A percentile compares a stretch with the other conserved stretches of the same genome.
phyloP scores from a whole-genome alignment of 1,140 invertebrate species.

The Radopholus similis region DNA sequence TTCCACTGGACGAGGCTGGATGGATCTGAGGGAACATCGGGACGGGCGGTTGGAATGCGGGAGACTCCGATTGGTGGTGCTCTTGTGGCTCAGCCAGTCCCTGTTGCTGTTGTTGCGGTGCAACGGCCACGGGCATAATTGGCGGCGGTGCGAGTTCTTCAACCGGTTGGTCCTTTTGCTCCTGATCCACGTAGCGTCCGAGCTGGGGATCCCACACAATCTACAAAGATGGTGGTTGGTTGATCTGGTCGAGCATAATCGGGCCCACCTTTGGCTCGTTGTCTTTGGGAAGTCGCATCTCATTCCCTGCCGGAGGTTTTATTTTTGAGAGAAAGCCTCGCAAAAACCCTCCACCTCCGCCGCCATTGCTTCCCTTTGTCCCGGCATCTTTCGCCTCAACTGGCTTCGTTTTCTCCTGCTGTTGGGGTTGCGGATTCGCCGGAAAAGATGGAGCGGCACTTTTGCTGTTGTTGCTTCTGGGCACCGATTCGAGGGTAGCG shows the following conservation, averaged over 20 bases:
- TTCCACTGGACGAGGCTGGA: background rate
- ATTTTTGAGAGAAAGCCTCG: constrained; percentile 15
- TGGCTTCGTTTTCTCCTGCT: background rate
- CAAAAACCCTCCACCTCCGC: background rate
- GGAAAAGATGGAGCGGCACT: background rate
- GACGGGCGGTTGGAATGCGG: background rate
- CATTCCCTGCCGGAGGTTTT: background rate
- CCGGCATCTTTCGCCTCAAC: background rate
- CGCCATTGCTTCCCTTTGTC: background rate
- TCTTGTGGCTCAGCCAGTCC: background rate
- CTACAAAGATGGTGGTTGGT: background rate
- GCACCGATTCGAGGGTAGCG: no score
- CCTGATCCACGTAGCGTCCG: constrained; percentile 9
- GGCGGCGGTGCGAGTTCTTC: constrained; percentile 15
- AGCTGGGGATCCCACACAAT: constrained; percentile 13
- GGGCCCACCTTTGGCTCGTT: constrained; percentile 2
- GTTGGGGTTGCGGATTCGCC: background rate
- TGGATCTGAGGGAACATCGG: background rate
- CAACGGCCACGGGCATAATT: background rate
- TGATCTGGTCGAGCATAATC: background rate
- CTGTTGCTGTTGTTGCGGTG: constrained; percentile 5
- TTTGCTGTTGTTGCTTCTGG: background rate
- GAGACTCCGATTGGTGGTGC: background rate
- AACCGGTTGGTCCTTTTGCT: background rate
- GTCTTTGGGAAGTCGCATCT: constrained; percentile 12